Percentiles rank a stretch among this genome's conserved stretches.
Evolutionary conservation across 1,140 invertebrate species (phyloP).

Genomic region (Brachionus rubens): DNA sequence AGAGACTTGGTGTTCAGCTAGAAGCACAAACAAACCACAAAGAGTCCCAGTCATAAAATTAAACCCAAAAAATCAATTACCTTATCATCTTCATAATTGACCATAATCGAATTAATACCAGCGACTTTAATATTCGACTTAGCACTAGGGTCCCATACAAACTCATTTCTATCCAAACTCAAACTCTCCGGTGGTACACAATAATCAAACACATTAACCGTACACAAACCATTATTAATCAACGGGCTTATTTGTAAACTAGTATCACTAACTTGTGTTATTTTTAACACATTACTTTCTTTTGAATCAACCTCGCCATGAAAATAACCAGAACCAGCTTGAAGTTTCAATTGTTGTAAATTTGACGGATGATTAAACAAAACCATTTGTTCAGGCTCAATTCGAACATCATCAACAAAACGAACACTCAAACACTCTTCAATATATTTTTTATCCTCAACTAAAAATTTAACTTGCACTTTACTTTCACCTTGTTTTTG

Average conservation of each 20-base stretch:
- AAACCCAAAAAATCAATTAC: too few relatives aligned
- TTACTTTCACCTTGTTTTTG: background rate
- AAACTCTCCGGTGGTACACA: constrained; percentile 9
- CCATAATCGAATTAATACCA: constrained; percentile 35
- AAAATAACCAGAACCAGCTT: constrained; percentile 15
- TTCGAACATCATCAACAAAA: constrained; percentile 4
- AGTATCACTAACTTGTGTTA: background rate
- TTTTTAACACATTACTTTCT: background rate
- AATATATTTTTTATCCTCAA: background rate
- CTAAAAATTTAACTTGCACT: background rate
- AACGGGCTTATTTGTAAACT: background rate
- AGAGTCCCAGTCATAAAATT: too few relatives aligned
- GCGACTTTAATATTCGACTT: constrained; percentile 3
- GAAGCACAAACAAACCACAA: too few relatives aligned
- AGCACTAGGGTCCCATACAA: background rate
- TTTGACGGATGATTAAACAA: constrained; percentile 24
- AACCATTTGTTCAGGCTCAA: background rate
- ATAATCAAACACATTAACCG: constrained; percentile 13
- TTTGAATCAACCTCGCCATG: background rate
- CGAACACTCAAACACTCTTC: background rate
- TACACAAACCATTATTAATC: constrained; percentile 5
- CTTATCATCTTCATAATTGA: constrained; percentile 30
- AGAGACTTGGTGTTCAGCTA: too few relatives aligned
- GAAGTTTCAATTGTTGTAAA: background rate
- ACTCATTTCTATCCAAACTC: background rate